Evolutionary conservation across 2,113 vertebrate genomes (phyloP).

Genomic region (Riparia riparia): DNA sequence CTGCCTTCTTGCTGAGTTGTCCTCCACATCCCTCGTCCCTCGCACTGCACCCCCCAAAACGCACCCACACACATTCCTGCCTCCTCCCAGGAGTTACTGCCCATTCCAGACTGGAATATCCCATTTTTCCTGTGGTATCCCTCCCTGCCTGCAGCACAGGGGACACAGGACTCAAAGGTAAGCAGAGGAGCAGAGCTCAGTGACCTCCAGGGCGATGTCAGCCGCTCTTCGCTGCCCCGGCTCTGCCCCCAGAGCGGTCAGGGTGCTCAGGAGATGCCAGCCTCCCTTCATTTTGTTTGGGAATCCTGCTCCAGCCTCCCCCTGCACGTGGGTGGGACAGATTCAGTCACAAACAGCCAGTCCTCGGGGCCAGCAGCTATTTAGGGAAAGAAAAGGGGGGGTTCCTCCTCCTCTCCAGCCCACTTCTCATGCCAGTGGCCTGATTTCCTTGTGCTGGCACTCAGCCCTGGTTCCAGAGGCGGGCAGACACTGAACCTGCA

Average conservation of each 20-base stretch:
- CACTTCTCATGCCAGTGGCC: not conserved
- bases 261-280: not conserved
- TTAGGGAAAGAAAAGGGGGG: not conserved
- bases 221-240: rapidly evolving
- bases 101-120: not conserved
- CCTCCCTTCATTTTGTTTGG: rapidly evolving
- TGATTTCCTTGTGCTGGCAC: not conserved
- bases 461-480: not conserved
- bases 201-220: not conserved
- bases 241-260: not conserved
- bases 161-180: not conserved
- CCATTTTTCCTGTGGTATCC: not conserved
- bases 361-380: not conserved
- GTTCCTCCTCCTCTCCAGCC: not conserved
- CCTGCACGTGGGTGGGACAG: not conserved
- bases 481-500: rapidly evolving
- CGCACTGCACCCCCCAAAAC: not conserved
- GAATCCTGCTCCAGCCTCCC: not conserved
- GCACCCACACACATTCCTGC: rapidly evolving
- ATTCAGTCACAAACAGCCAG: not conserved
- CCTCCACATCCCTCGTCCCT: not conserved
- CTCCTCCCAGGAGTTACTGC: not conserved
- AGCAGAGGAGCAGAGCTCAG: not conserved
- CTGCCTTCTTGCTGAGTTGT: not conserved
- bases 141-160: not conserved